Base-by-base conservation (phyloP, 2,113 vertebrate species). In the Cyphomyrus plagiostoma region DNA sequence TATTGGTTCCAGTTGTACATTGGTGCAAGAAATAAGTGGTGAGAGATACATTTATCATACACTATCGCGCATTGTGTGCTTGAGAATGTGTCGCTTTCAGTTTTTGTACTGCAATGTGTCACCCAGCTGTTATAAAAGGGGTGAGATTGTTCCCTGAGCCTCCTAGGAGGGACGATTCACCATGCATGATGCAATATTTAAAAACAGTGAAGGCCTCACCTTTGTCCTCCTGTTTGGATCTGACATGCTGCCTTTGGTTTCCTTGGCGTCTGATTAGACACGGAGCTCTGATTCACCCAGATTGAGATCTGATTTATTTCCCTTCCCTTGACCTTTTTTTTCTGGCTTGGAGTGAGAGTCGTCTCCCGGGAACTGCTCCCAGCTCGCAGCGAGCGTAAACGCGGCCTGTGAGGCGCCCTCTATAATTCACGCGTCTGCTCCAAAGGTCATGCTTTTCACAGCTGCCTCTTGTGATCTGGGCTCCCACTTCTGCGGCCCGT, bases 381-480 rank as follows among this genome's bases (percentile, higher is more conserved):
- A 49, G 74, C 56, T 42, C 77, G 7, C 45, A 46, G 46, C 30
- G 48, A 1, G 13, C 49, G 56, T 46, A 35, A 53, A 84, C 84
- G 9, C 26, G 58, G 45, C 23, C 48, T 83, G 45, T n/a, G 15
- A 77, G 62, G 48, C 19, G 30, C 7, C 19, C 46, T 3, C 49
- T 35, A 86, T 90, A 80, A 88, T 82, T 88, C 89, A 56, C 62
- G 8, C 46, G 62, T 30, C 86, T 13, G 74, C 39, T 90, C 66
- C 23, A 89, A 90, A 90, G 89, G 89, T 89, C 90, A 91, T 15
- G 50, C 85, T 39, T 70, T 87, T 70, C 83, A 86, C 45, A 49
- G 46, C 30, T 74, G 56, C 56, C 89, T 53, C 85, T 86, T 17
- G 58, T 49, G 30, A 39, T n/a, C 49, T 8, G 30, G 82, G 19